phyloP scores from a whole-genome alignment of 2,113 vertebrate species.

The Merops nubicus region DNA sequence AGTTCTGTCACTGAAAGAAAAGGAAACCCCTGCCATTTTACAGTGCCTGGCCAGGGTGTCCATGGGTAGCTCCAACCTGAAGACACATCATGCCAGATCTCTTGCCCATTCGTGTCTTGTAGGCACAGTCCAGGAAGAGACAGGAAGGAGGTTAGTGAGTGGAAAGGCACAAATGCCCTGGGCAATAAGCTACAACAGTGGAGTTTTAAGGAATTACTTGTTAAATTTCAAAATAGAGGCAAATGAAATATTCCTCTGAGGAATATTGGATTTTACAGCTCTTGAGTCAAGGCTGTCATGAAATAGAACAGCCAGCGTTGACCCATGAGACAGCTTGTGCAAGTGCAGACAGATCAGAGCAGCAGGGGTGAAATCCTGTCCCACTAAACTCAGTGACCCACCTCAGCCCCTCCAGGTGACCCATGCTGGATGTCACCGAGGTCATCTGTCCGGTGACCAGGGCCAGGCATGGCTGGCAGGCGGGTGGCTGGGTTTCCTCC shows the following conservation, averaged over 20 bases:
- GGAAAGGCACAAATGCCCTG: neutral
- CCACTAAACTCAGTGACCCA: neutral
- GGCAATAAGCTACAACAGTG: neutral
- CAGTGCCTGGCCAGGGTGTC: neutral
- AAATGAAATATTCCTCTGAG: neutral
- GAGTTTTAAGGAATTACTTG: neutral
- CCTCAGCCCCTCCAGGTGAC: too few relatives aligned
- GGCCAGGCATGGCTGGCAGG: neutral
- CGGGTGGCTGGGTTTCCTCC: neutral
- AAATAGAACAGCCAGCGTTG: accelerated
- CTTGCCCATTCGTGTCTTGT: neutral
- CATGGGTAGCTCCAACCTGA: neutral
- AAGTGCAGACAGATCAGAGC: neutral
- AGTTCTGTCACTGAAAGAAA: neutral
- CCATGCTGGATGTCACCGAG: neutral
- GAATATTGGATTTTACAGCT: neutral
- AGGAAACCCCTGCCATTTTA: neutral
- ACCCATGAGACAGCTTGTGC: neutral
- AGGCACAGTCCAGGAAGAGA: neutral
- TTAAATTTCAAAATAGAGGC: neutral
- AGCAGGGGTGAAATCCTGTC: neutral
- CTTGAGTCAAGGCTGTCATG: neutral
- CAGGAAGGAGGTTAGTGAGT: neutral
- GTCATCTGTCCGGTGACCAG: accelerated
- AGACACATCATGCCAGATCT: neutral